Conservation (phyloP, 35 echinoderm and acorn worm species). For the Stichopus chloronotus region DNA sequence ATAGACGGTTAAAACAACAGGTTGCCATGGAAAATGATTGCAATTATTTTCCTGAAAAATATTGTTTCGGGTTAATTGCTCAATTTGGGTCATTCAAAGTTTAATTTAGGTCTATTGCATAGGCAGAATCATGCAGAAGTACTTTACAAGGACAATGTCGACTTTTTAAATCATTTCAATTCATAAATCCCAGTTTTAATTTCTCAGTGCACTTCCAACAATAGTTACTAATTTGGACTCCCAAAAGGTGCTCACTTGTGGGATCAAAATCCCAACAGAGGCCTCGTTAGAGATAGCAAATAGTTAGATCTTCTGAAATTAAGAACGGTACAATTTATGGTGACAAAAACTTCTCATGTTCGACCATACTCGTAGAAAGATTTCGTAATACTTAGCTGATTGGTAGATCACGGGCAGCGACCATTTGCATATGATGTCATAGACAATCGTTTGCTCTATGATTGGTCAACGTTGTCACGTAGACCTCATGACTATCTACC, state of each 20-base stretch:
- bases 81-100: constrained; percentile 4
- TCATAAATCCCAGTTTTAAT: not conserved
- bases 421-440: too few relatives aligned
- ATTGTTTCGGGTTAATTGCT: not conserved
- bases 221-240: too few relatives aligned
- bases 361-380: too few relatives aligned
- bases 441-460: too few relatives aligned
- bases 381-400: too few relatives aligned
- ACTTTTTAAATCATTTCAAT: not conserved
- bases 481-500: too few relatives aligned
- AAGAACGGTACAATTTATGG: not conserved
- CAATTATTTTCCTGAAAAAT: not conserved
- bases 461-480: too few relatives aligned
- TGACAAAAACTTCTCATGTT: constrained; percentile 6
- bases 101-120: not conserved
- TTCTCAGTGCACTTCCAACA: too few relatives aligned
- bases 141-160: not conserved
- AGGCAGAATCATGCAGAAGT: not conserved
- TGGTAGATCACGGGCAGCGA: too few relatives aligned
- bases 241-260: too few relatives aligned
- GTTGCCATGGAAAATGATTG: not conserved
- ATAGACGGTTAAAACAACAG: not conserved
- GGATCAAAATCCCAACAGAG: too few relatives aligned
- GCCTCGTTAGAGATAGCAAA: constrained; percentile 10
- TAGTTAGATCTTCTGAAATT: not conserved